Evolutionary conservation across 2,888 invertebrate genomes (phyloP).

Genomic region (Hydriomena furcata): DNA sequence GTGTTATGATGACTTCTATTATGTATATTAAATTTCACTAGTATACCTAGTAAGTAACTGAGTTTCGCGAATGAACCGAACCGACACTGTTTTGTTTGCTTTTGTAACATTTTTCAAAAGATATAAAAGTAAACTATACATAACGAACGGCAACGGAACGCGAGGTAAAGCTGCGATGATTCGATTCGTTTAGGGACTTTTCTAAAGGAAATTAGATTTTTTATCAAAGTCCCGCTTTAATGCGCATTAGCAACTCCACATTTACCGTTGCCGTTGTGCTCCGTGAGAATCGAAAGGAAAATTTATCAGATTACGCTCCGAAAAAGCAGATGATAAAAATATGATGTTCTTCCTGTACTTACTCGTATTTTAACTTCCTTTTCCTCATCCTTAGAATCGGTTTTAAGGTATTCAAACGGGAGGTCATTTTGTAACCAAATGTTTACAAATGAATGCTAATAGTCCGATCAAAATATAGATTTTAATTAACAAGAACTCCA

Average conservation of each 20-base stretch:
- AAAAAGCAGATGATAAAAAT: conserved; percentile 12
- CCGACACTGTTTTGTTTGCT: no score
- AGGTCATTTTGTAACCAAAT: not conserved
- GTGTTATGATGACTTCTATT: no score
- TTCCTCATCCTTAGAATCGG: no score
- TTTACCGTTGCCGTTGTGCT: conserved; percentile 27
- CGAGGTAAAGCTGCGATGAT: conserved; percentile 28
- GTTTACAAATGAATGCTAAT: not conserved
- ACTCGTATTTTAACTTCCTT: no score
- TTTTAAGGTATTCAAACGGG: no score
- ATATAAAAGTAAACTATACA: conserved; percentile 8
- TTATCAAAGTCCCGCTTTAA: conserved; percentile 50
- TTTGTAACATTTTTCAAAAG: no score
- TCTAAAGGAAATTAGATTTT: conserved; percentile 55
- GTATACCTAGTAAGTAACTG: no score
- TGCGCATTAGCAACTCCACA: conserved; percentile 44
- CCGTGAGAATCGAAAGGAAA: conserved; percentile 41
- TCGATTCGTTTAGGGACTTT: conserved; percentile 40
- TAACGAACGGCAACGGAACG: conserved; percentile 23
- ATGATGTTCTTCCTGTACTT: conserved; percentile 12
- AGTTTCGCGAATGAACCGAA: no score
- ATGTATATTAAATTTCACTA: no score
- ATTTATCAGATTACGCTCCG: conserved; percentile 26
- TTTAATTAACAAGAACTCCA: no score
- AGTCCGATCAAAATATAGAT: no score